phyloP scores from a whole-genome alignment of 2,888 invertebrate genomes.

The Crioceris asparagi region DNA sequence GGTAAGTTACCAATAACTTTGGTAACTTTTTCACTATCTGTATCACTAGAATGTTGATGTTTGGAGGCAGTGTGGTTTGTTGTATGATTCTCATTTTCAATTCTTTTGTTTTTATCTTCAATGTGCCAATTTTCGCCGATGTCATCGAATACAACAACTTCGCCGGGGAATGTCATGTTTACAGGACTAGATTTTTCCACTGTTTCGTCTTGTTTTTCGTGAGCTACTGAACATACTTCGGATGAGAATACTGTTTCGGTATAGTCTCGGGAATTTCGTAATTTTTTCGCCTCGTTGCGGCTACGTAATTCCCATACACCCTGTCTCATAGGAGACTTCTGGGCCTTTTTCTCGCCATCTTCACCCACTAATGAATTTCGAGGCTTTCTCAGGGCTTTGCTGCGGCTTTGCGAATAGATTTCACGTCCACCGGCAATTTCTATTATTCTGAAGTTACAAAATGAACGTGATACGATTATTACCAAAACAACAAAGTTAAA shows the following conservation, averaged over 20 bases:
- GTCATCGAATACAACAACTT: slow-evolving; percentile 79
- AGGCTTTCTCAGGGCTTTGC: slow-evolving; percentile 64
- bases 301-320: slow-evolving; percentile 49
- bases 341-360: slow-evolving; percentile 37
- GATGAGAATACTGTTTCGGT: slow-evolving; percentile 52
- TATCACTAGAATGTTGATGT: slow-evolving; percentile 28
- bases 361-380: slow-evolving; percentile 42
- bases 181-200: slow-evolving; percentile 43
- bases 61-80: slow-evolving; percentile 28
- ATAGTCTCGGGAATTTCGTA: slow-evolving; percentile 42
- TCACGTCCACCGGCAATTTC: slow-evolving; percentile 75
- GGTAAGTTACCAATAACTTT: slow-evolving; percentile 70
- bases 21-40: slow-evolving; percentile 41
- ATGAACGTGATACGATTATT: no score
- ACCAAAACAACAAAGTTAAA: no score
- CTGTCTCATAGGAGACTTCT: slow-evolving; percentile 43
- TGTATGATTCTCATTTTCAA: slow-evolving; percentile 23
- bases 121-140: slow-evolving; percentile 69
- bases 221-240: slow-evolving; percentile 48
- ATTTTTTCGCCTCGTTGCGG: slow-evolving; percentile 34
- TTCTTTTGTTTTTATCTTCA: slow-evolving; percentile 17
- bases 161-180: slow-evolving; percentile 57
- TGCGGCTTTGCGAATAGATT: slow-evolving; percentile 71
- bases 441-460: slow-evolving; percentile 44
- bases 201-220: slow-evolving; percentile 28